Base-by-base conservation (phyloP, 2,113 vertebrate genomes). In the Coracopsis vasa region DNA sequence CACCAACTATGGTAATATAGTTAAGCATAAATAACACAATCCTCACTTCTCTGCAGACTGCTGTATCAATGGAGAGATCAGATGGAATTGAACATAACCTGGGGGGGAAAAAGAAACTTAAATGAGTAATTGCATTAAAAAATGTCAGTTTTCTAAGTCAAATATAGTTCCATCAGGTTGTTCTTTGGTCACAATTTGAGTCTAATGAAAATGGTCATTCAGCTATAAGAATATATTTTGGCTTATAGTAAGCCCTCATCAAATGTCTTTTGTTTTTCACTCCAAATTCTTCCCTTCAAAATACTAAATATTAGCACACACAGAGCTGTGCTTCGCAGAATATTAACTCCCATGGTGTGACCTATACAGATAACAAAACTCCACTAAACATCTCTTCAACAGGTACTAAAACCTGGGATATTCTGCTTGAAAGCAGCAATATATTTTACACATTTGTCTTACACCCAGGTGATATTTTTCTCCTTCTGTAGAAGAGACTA, bases 61-160 rank as follows among this genome's bases (percentile, higher is more conserved):
- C 96, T 99, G 99, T 74, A 99, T 98, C 95, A 99, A 65, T 2
- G 99, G 99, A 41, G 99, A 99, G 94, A 99, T 99, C 94, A 99
- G 98, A 95, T 99, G 98, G 96, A 99, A 99, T 58, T 99, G 99
- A 80, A 99, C 98, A 48, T 99, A 99, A 67, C 98, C 99, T 99
- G 96, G 56, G 94, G 96, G 58, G 86, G 88, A 94, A 92, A 86
- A 97, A 78, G 92, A 95, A 92, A 58, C 84, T 74, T 7, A 67
- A 72, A 33, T 97, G 65, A 98, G 71, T 27, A 88, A 54, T 23
- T 56, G 50, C 4, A 45, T 20, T 86, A 41, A 44, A 17, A 31
- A 77, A 13, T 13, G 48, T 31, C 79, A 61, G 29, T 12, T 85
- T 73, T 47, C 50, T 58, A 5, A 71, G 35, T 23, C 35, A 66